phyloP scores from a whole-genome alignment of 2,888 invertebrate species.

The Sinhomidia bicolor region DNA sequence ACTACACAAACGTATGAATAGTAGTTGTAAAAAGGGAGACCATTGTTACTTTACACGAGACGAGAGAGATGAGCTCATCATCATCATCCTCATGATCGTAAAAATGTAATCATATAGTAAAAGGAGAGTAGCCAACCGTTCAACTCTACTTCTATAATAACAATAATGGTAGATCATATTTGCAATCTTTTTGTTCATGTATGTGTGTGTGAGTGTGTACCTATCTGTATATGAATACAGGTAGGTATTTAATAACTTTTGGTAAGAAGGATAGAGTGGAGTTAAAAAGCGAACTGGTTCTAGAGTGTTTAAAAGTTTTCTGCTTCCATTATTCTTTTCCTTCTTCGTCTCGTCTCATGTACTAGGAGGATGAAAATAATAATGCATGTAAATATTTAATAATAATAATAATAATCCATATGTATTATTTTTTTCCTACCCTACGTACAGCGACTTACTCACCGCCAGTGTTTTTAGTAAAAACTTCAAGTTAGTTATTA shows the following conservation, averaged over 20 bases:
- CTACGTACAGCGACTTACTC: not conserved
- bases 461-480: not conserved
- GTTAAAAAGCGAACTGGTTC: constrained; percentile 36
- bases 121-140: not conserved
- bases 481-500: constrained; percentile 2
- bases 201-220: not conserved
- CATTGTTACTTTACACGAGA: constrained; percentile 24
- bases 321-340: not conserved
- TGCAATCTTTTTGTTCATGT: not conserved
- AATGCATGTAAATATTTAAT: not conserved
- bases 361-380: not conserved
- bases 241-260: not conserved
- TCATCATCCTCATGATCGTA: not conserved
- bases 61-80: constrained; percentile 32
- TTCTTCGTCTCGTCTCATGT: not conserved
- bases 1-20: not conserved
- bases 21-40: not conserved
- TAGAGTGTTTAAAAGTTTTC: not conserved
- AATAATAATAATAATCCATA: not conserved
- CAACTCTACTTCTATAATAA: not conserved
- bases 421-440: not conserved
- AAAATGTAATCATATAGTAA: not conserved
- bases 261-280: not conserved
- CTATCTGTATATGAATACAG: not conserved
- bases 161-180: not conserved